phyloP scores from a whole-genome alignment of 1,140 invertebrate species.

The Drosophila pallidifrons region DNA sequence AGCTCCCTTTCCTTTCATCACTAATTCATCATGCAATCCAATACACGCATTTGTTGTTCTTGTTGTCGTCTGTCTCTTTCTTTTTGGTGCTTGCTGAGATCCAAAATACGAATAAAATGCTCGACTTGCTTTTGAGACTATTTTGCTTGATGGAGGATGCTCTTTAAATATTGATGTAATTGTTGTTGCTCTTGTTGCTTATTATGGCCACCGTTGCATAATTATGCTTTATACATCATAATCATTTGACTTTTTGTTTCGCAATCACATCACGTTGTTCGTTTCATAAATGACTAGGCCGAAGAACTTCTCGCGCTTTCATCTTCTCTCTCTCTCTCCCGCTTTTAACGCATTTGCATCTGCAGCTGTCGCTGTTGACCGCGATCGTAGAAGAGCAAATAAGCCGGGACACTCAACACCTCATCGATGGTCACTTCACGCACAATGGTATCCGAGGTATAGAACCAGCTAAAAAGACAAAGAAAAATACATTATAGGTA shows the following conservation, averaged over 20 bases:
- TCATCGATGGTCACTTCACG: conserved; percentile 88
- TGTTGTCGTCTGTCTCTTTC: conserved; percentile 9
- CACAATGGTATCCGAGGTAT: conserved; percentile 89
- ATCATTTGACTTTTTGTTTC: conserved; percentile 18
- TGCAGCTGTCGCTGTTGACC: conserved; percentile 69
- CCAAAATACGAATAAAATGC: conserved; percentile 13
- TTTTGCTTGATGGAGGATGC: conserved; percentile 10
- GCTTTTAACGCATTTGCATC: conserved; percentile 57
- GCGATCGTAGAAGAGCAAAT: conserved; percentile 89
- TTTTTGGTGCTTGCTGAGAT: conserved; percentile 47
- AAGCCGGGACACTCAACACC: conserved; percentile 88
- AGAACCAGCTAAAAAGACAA: conserved; percentile 87
- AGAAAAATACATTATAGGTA: too few species aligned
- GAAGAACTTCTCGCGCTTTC: conserved; percentile 5
- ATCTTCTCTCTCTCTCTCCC: background rate
- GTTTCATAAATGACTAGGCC: conserved; percentile 41
- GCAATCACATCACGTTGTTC: conserved; percentile 2
- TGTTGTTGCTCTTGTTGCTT: too few species aligned
- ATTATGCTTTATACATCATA: conserved; percentile 26
- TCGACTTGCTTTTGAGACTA: conserved; percentile 7
- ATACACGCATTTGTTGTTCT: background rate
- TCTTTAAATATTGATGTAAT: too few species aligned
- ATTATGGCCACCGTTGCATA: conserved; percentile 45
- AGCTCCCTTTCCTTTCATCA: background rate
- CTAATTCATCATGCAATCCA: too few species aligned